These are phyloP conservation scores for Acipenser oxyrinchus DNA, from an alignment of 2,797 vertebrate species.

Conservation along the genomic window DNA sequence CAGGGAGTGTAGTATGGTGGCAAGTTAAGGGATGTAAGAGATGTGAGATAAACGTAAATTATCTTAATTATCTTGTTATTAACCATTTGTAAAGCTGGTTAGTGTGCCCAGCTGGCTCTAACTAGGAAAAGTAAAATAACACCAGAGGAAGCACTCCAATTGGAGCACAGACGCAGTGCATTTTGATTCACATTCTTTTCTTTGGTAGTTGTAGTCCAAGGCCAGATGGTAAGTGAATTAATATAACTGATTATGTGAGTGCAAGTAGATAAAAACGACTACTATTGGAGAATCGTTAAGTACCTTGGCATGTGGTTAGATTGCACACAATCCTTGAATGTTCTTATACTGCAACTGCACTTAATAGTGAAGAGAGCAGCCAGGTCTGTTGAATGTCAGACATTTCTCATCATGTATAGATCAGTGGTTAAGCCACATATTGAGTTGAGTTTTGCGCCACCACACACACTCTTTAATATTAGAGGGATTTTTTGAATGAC, in stretches of 20 bases:
- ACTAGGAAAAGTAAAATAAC: too few species aligned
- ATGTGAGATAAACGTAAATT: too few species aligned
- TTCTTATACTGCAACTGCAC: neutral
- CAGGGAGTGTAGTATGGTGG: too few species aligned
- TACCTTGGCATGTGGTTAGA: neutral
- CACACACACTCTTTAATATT: neutral
- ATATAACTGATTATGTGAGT: too few species aligned
- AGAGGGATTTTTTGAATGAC: neutral
- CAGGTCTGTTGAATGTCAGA: neutral
- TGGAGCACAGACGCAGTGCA: too few species aligned
- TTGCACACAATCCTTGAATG: neutral
- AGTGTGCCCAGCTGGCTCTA: too few species aligned
- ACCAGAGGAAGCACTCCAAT: too few species aligned
- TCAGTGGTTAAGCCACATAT: slow-evolving; percentile 6
- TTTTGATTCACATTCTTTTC: too few species aligned
- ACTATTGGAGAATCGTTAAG: neutral
- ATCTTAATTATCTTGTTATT: too few species aligned
- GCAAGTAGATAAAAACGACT: too few species aligned
- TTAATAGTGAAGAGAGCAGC: neutral
- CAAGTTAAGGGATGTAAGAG: too few species aligned
- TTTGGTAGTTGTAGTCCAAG: neutral
- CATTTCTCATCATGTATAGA: neutral
- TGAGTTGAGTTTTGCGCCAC: neutral
- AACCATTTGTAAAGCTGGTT: too few species aligned
- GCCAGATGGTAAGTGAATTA: neutral